These are phyloP conservation scores for Fundulus diaphanus DNA, from an alignment of 2,797 vertebrate genomes.

Conservation along the genomic window DNA sequence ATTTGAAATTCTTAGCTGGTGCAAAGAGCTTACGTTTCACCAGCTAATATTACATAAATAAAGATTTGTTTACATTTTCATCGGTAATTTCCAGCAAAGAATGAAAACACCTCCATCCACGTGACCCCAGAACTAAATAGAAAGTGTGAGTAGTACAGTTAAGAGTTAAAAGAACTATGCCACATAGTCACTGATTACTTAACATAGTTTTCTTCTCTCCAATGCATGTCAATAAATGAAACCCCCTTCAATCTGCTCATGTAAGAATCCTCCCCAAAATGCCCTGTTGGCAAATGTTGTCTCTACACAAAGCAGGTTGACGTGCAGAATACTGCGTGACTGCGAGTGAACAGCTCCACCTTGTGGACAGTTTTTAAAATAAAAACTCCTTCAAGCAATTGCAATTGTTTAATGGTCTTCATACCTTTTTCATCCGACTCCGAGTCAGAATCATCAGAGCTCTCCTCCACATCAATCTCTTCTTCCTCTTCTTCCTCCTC, in stretches of 20 bases:
- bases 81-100: not conserved
- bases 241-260: too few relatives aligned
- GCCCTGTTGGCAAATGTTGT: not conserved
- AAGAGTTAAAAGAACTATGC: too few relatives aligned
- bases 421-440: conserved; percentile 96
- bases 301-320: too few relatives aligned
- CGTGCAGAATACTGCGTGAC: not conserved
- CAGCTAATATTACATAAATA: too few relatives aligned
- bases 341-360: not conserved
- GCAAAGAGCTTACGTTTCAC: not conserved
- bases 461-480: conserved; percentile 92
- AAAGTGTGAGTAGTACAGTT: not conserved
- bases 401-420: not conserved
- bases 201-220: too few relatives aligned
- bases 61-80: not conserved
- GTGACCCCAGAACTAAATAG: not conserved
- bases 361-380: not conserved
- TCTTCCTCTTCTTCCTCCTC: conserved; percentile 93
- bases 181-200: too few relatives aligned
- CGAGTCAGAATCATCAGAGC: conserved; percentile 95
- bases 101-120: not conserved
- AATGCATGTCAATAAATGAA: too few relatives aligned
- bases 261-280: too few relatives aligned
- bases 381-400: not conserved
- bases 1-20: too few relatives aligned